Conservation (phyloP, 2,888 invertebrate species). For the Ceriagrion tenellum region DNA sequence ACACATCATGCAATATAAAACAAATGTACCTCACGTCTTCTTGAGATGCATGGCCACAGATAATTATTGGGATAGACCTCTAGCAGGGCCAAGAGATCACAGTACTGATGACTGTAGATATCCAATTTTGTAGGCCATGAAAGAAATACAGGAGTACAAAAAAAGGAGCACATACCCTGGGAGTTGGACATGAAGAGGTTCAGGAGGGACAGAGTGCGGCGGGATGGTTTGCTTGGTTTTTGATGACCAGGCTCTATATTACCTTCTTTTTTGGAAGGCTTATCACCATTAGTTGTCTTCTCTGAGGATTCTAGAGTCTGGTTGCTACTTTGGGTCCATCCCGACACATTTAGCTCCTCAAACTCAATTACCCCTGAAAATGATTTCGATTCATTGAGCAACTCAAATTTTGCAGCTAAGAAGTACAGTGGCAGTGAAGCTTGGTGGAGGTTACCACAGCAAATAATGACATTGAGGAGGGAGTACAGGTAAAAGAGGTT, state of each 20-base stretch:
- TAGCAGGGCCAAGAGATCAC: conserved; percentile 59
- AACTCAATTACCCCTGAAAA: conserved; percentile 78
- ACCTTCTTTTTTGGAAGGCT: conserved; percentile 85
- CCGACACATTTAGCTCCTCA: conserved; percentile 76
- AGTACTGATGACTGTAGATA: conserved; percentile 63
- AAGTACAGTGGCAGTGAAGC: conserved; percentile 57
- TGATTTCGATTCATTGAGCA: background rate
- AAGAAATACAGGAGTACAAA: conserved; percentile 55
- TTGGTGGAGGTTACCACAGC: background rate
- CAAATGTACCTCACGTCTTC: conserved; percentile 65
- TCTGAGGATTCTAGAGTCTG: conserved; percentile 72
- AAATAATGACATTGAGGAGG: background rate
- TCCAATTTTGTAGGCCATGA: conserved; percentile 40
- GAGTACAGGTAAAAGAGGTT: background rate
- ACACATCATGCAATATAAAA: conserved; percentile 66
- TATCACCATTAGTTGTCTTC: conserved; percentile 75
- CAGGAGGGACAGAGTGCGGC: conserved; percentile 95
- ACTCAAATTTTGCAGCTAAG: background rate
- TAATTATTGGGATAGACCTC: conserved; percentile 41
- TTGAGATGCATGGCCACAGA: conserved; percentile 49
- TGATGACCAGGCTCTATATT: conserved; percentile 76
- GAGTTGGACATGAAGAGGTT: conserved; percentile 97
- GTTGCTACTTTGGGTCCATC: conserved; percentile 69
- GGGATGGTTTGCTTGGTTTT: conserved; percentile 85
- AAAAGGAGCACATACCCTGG: conserved; percentile 85